These are phyloP conservation scores for Pempheris klunzingeri DNA, from an alignment of 2,797 vertebrate species.

Conservation along the genomic window DNA sequence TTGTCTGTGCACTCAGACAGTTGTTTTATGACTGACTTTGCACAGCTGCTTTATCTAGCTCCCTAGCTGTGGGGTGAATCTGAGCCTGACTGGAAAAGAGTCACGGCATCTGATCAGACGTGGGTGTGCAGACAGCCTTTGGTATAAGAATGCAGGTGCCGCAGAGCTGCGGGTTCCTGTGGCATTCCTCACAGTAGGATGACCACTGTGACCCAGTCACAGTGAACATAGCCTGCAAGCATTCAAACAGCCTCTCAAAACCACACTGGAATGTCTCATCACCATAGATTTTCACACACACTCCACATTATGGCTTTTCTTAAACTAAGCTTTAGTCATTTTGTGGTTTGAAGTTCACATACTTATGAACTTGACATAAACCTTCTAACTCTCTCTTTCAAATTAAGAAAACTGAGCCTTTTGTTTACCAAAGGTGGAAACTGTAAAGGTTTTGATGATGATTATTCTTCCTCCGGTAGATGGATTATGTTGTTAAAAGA, in stretches of 20 bases:
- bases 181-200: conserved; percentile 76
- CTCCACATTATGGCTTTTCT: conserved; percentile 68
- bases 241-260: conserved; percentile 71
- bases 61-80: conserved; percentile 40
- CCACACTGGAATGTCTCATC: conserved; percentile 82
- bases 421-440: conserved; percentile 16
- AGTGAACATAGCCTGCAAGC: conserved; percentile 49
- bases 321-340: conserved; percentile 47
- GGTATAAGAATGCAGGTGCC: conserved; percentile 78
- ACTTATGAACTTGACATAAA: conserved; percentile 41
- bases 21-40: conserved; percentile 56
- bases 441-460: neutral
- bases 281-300: conserved; percentile 66
- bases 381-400: conserved; percentile 41
- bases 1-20: conserved; percentile 43
- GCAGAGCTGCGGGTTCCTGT: conserved; percentile 70
- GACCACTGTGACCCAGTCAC: conserved; percentile 61
- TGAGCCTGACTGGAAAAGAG: conserved; percentile 56
- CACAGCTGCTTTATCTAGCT: conserved; percentile 48
- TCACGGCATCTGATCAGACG: conserved; percentile 77
- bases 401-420: conserved; percentile 16
- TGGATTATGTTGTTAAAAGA: neutral
- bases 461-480: neutral
- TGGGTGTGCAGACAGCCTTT: conserved; percentile 58
- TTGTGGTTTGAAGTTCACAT: conserved; percentile 52